Evolutionary conservation across 2,797 vertebrate species (phyloP).

Genomic region (Mionectes olivaceus): DNA sequence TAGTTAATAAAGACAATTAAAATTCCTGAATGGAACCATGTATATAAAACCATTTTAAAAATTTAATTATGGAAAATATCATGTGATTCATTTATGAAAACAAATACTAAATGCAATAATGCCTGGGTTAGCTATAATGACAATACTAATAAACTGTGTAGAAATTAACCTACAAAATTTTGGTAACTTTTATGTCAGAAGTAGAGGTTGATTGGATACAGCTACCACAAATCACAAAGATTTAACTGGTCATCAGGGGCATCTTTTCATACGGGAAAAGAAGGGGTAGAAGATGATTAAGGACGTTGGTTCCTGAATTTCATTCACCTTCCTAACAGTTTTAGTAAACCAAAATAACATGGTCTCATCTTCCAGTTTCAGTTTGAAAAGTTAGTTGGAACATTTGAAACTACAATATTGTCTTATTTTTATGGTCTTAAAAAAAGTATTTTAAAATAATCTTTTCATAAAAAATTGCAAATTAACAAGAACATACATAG

Average conservation of each 20-base stretch:
- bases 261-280: background rate
- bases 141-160: background rate
- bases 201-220: background rate
- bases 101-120: background rate
- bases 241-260: background rate
- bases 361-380: background rate
- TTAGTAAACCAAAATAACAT: background rate
- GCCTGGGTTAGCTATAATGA: background rate
- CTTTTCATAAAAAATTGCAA: background rate
- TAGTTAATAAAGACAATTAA: constrained; percentile 47
- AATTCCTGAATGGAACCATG: background rate
- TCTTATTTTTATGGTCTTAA: background rate
- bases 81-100: background rate
- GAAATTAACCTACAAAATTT: background rate
- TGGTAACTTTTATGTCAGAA: background rate
- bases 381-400: background rate
- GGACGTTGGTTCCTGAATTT: background rate
- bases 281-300: background rate
- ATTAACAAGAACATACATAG: background rate
- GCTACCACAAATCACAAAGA: background rate
- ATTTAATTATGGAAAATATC: background rate
- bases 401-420: background rate
- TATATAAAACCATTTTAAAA: background rate
- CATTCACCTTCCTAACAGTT: background rate
- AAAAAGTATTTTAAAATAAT: background rate